phyloP scores from a whole-genome alignment of 2,888 invertebrate genomes.

The Pemphredon lugubris region DNA sequence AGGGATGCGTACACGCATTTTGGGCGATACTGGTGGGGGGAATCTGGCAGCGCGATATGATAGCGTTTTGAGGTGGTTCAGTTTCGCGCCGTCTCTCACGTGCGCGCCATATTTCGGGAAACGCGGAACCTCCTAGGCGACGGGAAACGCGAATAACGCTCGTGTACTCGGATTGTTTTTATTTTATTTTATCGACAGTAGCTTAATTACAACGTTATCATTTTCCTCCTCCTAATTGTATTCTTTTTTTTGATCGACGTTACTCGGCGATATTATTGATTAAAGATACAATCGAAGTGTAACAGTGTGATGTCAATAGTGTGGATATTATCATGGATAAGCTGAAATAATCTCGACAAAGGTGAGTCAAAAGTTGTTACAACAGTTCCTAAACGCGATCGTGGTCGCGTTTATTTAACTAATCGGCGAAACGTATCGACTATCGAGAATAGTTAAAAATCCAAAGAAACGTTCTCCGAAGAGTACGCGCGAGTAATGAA shows the following conservation, averaged over 20 bases:
- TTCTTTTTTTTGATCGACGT: too few species aligned
- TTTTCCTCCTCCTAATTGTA: too few species aligned
- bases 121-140: slow-evolving; percentile 3
- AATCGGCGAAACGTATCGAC: too few species aligned
- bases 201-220: too few species aligned
- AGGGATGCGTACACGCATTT: slow-evolving; percentile 58
- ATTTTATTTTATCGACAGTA: too few species aligned
- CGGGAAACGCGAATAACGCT: neutral
- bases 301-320: slow-evolving; percentile 21
- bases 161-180: too few species aligned
- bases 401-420: too few species aligned
- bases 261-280: neutral
- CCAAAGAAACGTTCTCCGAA: neutral
- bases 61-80: slow-evolving; percentile 64
- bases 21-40: slow-evolving; percentile 49
- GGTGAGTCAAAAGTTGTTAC: slow-evolving; percentile 41
- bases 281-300: slow-evolving; percentile 13
- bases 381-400: too few species aligned
- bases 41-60: slow-evolving; percentile 61
- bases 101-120: slow-evolving; percentile 55
- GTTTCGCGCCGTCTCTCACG: slow-evolving; percentile 65
- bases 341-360: neutral
- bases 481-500: too few species aligned
- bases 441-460: neutral
- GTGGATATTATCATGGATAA: slow-evolving; percentile 43